Percentiles rank a stretch among this genome's conserved stretches.
phyloP scores from a whole-genome alignment of 2,113 vertebrate species.

The Chitala chitala region DNA sequence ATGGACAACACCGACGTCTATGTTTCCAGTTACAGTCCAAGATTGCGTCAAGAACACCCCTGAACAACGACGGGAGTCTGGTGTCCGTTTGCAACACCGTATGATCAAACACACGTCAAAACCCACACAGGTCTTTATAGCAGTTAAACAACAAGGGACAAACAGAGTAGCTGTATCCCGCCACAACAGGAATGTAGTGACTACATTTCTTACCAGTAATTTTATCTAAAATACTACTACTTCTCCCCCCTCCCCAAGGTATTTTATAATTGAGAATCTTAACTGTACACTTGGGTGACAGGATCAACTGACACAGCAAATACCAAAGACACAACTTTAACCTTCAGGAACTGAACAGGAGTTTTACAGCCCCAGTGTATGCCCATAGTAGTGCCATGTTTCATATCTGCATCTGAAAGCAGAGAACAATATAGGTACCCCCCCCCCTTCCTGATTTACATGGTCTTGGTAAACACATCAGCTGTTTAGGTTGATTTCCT shows the following conservation, averaged over 20 bases:
- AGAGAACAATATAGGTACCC: too few relatives aligned
- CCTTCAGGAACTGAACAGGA: too few relatives aligned
- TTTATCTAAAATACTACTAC: neutral
- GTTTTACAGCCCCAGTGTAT: too few relatives aligned
- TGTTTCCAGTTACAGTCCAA: slow-evolving; percentile 12
- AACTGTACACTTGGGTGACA: neutral
- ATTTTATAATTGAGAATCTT: neutral
- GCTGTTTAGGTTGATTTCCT: too few relatives aligned
- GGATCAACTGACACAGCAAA: neutral
- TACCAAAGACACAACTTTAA: too few relatives aligned
- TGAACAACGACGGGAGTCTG: neutral
- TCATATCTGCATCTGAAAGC: too few relatives aligned
- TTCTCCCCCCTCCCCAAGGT: neutral
- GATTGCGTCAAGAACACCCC: neutral
- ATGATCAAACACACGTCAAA: neutral
- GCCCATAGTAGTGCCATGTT: too few relatives aligned
- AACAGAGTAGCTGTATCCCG: neutral
- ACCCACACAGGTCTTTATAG: neutral
- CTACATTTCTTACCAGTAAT: neutral
- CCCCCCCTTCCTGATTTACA: too few relatives aligned
- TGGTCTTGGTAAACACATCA: too few relatives aligned
- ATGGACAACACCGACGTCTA: slow-evolving; percentile 21
- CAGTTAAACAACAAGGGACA: slow-evolving; percentile 3
- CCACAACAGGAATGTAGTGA: neutral
- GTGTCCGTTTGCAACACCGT: neutral